Evolutionary conservation across 2,797 vertebrate species (phyloP).

Genomic region (Gambusia yucatana): DNA sequence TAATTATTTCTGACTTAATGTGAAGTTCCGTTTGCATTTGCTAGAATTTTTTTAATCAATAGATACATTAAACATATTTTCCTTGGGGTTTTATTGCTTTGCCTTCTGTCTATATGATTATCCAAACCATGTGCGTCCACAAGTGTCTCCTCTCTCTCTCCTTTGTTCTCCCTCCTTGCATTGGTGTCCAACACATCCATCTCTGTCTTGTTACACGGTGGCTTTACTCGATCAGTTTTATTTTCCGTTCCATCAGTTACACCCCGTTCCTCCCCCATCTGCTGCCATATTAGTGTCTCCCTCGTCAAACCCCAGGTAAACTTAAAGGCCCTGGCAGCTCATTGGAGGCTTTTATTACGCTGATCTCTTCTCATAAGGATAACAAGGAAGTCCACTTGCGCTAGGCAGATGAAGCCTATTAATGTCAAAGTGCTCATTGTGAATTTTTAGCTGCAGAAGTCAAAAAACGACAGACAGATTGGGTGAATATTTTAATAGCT

Average conservation of each 20-base stretch:
- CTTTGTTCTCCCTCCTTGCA: slow-evolving; percentile 46
- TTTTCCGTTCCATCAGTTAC: slow-evolving; percentile 76
- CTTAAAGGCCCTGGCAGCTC: slow-evolving; percentile 63
- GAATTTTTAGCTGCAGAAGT: slow-evolving; percentile 19
- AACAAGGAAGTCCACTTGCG: slow-evolving; percentile 40
- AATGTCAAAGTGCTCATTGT: slow-evolving; percentile 7
- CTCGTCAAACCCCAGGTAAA: slow-evolving; percentile 66
- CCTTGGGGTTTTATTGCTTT: background rate
- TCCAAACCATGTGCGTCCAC: slow-evolving; percentile 17
- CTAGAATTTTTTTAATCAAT: slow-evolving; percentile 12
- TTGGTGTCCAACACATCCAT: slow-evolving; percentile 69
- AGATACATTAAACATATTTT: background rate
- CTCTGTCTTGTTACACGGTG: slow-evolving; percentile 67
- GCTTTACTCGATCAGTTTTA: slow-evolving; percentile 75
- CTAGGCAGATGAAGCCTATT: slow-evolving; percentile 18
- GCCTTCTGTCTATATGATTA: background rate
- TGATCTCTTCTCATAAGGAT: slow-evolving; percentile 59
- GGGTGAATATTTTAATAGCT: background rate
- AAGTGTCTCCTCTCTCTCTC: slow-evolving; percentile 25
- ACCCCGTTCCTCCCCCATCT: slow-evolving; percentile 62
- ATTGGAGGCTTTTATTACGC: slow-evolving; percentile 60
- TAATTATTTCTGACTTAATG: background rate
- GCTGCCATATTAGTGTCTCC: slow-evolving; percentile 74
- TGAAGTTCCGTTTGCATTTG: slow-evolving; percentile 6
- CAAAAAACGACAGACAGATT: slow-evolving; percentile 9